These are phyloP conservation scores for Manacus vitellinus DNA, from an alignment of 2,113 vertebrate species.

Conservation along the genomic window DNA sequence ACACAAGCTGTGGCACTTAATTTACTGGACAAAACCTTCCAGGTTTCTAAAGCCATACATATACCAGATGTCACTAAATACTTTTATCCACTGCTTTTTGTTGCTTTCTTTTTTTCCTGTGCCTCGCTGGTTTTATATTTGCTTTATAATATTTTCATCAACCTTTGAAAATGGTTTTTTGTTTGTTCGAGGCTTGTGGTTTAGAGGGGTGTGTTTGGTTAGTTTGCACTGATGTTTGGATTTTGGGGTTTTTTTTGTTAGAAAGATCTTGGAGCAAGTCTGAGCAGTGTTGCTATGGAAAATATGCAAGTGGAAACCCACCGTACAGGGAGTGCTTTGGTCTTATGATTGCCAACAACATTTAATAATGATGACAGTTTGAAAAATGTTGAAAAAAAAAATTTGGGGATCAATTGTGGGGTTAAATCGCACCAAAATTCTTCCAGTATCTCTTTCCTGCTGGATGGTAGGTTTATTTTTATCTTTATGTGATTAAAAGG, in stretches of 20 bases:
- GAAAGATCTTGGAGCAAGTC: background rate
- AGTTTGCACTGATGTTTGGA: background rate
- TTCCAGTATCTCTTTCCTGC: background rate
- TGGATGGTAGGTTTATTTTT: background rate
- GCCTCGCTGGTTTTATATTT: background rate
- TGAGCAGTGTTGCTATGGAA: background rate
- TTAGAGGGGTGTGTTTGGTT: background rate
- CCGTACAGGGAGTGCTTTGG: background rate
- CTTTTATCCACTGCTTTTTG: background rate
- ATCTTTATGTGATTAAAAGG: background rate
- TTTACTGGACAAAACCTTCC: background rate
- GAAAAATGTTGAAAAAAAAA: background rate
- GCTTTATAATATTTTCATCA: background rate
- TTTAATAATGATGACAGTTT: background rate
- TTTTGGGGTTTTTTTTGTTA: background rate
- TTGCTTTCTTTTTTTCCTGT: background rate
- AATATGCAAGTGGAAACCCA: background rate
- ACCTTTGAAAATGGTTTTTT: background rate
- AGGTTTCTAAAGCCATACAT: background rate
- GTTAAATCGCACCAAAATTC: background rate
- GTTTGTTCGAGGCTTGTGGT: background rate
- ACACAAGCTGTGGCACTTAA: background rate
- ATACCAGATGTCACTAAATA: background rate
- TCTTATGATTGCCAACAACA: background rate
- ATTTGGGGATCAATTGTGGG: background rate